Percentiles rank a stretch among this genome's conserved stretches.
Evolutionary conservation across 2,888 invertebrate genomes (phyloP).

Genomic region (Rhodophaea formosa): DNA sequence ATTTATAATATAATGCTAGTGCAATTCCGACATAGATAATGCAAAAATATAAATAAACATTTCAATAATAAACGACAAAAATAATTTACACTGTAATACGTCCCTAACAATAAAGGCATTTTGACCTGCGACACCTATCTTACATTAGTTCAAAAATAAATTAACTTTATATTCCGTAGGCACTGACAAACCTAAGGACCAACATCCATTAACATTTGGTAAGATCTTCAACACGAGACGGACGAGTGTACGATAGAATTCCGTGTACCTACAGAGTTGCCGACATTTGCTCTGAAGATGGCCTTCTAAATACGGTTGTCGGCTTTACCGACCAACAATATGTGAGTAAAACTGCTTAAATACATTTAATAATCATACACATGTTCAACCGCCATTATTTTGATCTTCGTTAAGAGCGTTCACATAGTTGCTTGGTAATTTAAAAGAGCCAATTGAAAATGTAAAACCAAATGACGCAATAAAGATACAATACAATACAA

Average conservation of each 20-base stretch:
- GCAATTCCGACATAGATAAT: constrained; percentile 48
- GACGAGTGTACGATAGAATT: background rate
- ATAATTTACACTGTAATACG: constrained; percentile 41
- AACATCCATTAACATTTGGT: constrained; percentile 21
- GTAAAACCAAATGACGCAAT: no score
- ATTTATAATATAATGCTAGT: constrained; percentile 44
- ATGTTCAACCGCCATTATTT: no score
- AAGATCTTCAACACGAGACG: background rate
- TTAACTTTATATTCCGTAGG: constrained; percentile 42
- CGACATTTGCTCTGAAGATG: no score
- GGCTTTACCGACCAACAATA: no score
- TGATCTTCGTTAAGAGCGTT: no score
- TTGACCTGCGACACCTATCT: constrained; percentile 31
- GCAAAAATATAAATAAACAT: constrained; percentile 47
- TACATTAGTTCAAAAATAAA: constrained; percentile 35
- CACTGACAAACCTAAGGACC: constrained; percentile 42
- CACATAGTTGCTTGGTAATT: no score
- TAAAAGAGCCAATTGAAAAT: no score
- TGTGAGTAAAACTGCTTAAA: no score
- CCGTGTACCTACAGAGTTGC: no score
- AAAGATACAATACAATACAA: no score
- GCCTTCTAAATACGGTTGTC: no score
- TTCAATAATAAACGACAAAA: constrained; percentile 37
- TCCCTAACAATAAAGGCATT: constrained; percentile 46
- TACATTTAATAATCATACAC: no score